Base-by-base conservation (phyloP, 2,888 invertebrate species). In the Lepidocyrtinus sp. region DNA sequence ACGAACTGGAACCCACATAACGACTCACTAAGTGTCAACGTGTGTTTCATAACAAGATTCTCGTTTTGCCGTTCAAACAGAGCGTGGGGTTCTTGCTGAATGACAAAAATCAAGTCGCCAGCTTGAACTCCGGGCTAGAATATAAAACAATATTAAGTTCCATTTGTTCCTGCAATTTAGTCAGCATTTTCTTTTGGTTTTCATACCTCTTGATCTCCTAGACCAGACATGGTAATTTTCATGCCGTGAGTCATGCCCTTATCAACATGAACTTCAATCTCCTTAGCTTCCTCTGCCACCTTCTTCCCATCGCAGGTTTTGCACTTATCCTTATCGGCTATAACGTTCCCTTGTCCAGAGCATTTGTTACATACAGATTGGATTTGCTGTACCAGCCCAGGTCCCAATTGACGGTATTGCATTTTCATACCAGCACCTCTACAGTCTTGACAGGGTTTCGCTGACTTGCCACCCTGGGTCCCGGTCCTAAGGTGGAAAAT, bases 191-290 rank as follows among this genome's bases (percentile, higher is more conserved):
- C 55, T 24, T 5, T 50, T 50, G 2, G 50, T 17, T n/a, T 65
- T 83, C 88, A 86, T 87, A 91, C 91, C 89, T 90, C 89, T 87
- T 97, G 97, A 89, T 98, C 96, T 36, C 97, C 97, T 89, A 97
- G 96, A 46, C 95, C 94, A 85, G 93, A 90, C 88, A 97, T 96
- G 87, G 92, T 92, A 83, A 98, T 94, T 89, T 95, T 96, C 88
- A 96, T 94, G 87, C 93, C 93, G 87, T 97, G 94, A 83, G 91
- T 91, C 94, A 96, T 96, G 27, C 96, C 97, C 88, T 95, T 95
- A 87, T 96, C 96, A 83, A 98, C 92, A 88, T 94, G 93, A 9
- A 97, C 95, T 88, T 96, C 96, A 67, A 96, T 89, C 83, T 94
- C 93, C 89, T 96, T 95, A 19, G 93, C 93, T 88, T 96, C 94